Evolutionary conservation across 2,797 vertebrate species (phyloP).

Genomic region (Acanthornis magna): DNA sequence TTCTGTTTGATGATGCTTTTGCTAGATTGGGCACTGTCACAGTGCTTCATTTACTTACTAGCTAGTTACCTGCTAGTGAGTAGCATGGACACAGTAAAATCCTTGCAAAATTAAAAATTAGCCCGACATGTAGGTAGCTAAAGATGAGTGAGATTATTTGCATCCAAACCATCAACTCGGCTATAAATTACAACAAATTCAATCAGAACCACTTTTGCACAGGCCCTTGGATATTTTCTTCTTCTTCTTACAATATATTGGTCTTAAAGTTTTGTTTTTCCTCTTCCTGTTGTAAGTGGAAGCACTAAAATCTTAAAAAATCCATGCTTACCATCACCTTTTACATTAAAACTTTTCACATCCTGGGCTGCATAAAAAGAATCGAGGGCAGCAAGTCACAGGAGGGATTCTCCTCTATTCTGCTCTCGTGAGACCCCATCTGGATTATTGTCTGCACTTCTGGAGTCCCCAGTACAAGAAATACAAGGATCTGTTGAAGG

Average conservation of each 20-base stretch:
- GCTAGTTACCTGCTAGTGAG: not conserved
- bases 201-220: not conserved
- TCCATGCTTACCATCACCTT: rapidly evolving
- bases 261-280: not conserved
- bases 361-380: not conserved
- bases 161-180: not conserved
- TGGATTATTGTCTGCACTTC: not conserved
- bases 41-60: not conserved
- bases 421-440: not conserved
- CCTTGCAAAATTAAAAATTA: not conserved
- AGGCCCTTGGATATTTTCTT: not conserved
- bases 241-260: not conserved
- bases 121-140: not conserved
- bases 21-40: not conserved
- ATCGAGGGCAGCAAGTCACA: not conserved
- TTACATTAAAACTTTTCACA: not conserved
- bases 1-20: not conserved
- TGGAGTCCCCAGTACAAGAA: not conserved
- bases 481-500: not conserved
- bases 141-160: not conserved
- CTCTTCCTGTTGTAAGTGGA: not conserved
- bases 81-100: not conserved
- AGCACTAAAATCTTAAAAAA: not conserved
- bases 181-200: not conserved
- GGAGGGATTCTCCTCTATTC: not conserved